A percentile compares a stretch with the other conserved stretches of the same genome.
Evolutionary conservation across 2,888 invertebrate genomes (phyloP).

Genomic region (Zhuqinia jingwanae): DNA sequence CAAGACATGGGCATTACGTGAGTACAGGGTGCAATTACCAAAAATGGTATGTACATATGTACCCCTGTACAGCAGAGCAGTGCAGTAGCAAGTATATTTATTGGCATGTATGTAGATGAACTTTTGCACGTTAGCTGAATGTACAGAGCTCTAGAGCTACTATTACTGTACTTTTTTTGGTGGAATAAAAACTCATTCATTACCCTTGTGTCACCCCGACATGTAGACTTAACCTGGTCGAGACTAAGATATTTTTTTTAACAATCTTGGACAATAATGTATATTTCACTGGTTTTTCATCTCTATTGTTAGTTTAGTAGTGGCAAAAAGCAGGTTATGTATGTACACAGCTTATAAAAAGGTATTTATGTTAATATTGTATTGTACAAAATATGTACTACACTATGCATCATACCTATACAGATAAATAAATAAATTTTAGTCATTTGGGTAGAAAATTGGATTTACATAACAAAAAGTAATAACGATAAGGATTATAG

Average conservation of each 20-base stretch:
- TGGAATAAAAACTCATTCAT: conserved; percentile 22
- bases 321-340: neutral
- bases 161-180: neutral
- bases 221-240: neutral
- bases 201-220: conserved; percentile 31
- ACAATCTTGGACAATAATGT: neutral
- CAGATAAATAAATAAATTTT: neutral
- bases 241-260: neutral
- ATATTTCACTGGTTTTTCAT: neutral
- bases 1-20: conserved; percentile 12
- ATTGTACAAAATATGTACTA: too few species aligned
- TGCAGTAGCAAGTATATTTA: neutral
- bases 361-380: too few species aligned
- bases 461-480: neutral
- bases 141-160: neutral
- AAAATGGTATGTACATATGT: too few species aligned
- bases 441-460: neutral
- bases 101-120: neutral
- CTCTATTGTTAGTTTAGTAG: neutral
- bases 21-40: neutral
- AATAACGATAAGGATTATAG: too few species aligned
- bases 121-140: neutral
- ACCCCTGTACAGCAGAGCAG: too few species aligned
- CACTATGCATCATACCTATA: too few species aligned
- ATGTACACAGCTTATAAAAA: too few species aligned